Evolutionary conservation across 2,113 vertebrate genomes (phyloP).

Genomic region (Malurus alboscapulatus): DNA sequence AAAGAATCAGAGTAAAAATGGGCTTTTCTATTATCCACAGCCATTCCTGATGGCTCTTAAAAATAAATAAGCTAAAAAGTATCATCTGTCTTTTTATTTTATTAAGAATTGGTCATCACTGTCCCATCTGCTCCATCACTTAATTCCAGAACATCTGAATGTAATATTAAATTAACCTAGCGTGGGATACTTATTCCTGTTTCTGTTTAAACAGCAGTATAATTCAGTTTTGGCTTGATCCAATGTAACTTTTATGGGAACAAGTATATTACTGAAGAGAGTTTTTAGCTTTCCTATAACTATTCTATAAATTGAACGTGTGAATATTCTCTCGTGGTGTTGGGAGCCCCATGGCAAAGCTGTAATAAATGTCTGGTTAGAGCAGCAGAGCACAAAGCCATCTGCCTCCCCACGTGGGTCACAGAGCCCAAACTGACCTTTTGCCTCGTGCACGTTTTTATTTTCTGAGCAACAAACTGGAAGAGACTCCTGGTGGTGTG

Average conservation of each 20-base stretch:
- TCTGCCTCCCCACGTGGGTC: not conserved
- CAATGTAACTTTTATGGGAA: slow-evolving; percentile 14
- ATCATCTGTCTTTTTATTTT: slow-evolving; percentile 57
- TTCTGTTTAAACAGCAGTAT: slow-evolving; percentile 48
- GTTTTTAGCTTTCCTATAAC: slow-evolving; percentile 5
- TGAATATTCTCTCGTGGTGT: not conserved
- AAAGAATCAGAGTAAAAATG: slow-evolving; percentile 8
- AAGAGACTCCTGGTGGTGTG: not conserved
- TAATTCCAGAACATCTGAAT: slow-evolving; percentile 67
- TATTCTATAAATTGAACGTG: not conserved
- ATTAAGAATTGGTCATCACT: slow-evolving; percentile 54
- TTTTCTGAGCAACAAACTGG: slow-evolving; percentile 24
- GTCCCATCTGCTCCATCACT: slow-evolving; percentile 53
- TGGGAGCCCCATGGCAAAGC: not conserved
- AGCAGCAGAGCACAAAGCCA: not conserved
- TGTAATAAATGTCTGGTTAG: not conserved
- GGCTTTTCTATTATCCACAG: not conserved
- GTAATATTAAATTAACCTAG: slow-evolving; percentile 67
- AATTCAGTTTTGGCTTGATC: slow-evolving; percentile 41
- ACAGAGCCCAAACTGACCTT: slow-evolving; percentile 6
- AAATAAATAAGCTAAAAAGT: slow-evolving; percentile 41
- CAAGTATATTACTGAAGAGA: not conserved
- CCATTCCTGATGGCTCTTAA: slow-evolving; percentile 28
- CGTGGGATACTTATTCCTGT: slow-evolving; percentile 51
- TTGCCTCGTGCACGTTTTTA: not conserved